Base-by-base conservation (phyloP, 2,113 vertebrate genomes). In the Nettapus auritus region DNA sequence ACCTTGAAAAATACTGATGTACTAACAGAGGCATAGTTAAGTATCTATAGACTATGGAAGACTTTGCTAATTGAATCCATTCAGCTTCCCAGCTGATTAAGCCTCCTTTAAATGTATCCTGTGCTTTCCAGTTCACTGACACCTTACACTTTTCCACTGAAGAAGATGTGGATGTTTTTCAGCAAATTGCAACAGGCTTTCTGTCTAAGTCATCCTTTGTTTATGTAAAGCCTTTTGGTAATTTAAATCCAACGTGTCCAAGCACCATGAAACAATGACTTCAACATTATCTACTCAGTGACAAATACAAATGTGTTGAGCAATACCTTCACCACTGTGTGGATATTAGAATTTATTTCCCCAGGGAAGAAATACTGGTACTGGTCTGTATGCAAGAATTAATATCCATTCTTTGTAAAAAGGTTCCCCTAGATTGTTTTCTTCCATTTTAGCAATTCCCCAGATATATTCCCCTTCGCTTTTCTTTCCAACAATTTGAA, bases 271-370 rank as follows among this genome's bases (percentile, higher is more conserved):
- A 95, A 76, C 22, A 69, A 13, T 38, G 44, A 50, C 25, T 70
- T 53, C 17, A 44, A 34, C 69, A 70, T 82, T 92, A 84, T 42
- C 64, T 84, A 68, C 38, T 75, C 53, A 79, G 40, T 69, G 86
- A 68, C 23, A 92, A 86, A 95, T 22, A 82, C 13, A 92, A 87
- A 88, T 62, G 8, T 81, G 62, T n/a, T 81, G 38, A 92, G 48
- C 56, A 86, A 84, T 57, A 76, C 3, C 0, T 80, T 75, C 78
- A 76, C 31, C 44, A 73, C 31, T 48, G 6, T 86, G 38, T 79
- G 79, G 53, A 52, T 91, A 79, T n/a, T 62, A 79, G 57, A 92
- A 79, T 89, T 79, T 76, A 64, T 84, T 91, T 94, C 62, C 50
- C 36, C 6, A 3, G 22, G 11, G 53, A 38, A 9, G 31, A 13